Evolutionary conservation across 2,797 vertebrate genomes (phyloP).

Genomic region (Sebastes reedi): DNA sequence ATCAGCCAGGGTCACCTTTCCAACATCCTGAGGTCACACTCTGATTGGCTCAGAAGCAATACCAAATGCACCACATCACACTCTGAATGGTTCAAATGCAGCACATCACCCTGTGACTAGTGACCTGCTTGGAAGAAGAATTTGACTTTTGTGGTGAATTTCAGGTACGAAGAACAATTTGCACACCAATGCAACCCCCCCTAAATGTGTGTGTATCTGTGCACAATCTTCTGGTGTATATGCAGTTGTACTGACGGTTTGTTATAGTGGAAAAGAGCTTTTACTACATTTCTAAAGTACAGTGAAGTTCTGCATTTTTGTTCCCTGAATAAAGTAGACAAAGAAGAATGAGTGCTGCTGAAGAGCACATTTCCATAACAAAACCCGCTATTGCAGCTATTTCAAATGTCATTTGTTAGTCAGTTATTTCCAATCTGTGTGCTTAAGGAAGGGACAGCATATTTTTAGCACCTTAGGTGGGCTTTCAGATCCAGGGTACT

Average conservation of each 20-base stretch:
- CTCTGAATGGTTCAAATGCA: constrained; percentile 21
- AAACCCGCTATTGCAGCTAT: not conserved
- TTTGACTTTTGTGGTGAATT: constrained; percentile 1
- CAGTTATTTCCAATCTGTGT: not conserved
- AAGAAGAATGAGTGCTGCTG: not conserved
- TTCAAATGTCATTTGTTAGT: not conserved
- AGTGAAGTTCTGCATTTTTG: not conserved
- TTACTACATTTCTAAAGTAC: not conserved
- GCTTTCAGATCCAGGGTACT: constrained; percentile 97
- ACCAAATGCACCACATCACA: constrained; percentile 32
- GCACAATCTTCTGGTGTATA: not conserved
- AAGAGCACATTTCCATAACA: not conserved
- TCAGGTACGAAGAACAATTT: constrained; percentile 3
- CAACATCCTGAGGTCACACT: constrained; percentile 38
- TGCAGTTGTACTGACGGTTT: not conserved
- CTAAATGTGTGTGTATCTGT: not conserved
- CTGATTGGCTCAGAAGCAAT: constrained; percentile 47
- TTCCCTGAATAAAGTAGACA: not conserved
- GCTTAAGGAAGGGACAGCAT: not conserved
- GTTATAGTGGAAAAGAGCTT: not conserved
- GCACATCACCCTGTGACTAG: not conserved
- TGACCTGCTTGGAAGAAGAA: not conserved
- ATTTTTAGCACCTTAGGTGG: constrained; percentile 90
- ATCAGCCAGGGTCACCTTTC: constrained; percentile 25
- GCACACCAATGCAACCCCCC: not conserved